These are phyloP conservation scores for Acanthurus lineatus DNA, from an alignment of 2,797 vertebrate species.

Conservation along the genomic window DNA sequence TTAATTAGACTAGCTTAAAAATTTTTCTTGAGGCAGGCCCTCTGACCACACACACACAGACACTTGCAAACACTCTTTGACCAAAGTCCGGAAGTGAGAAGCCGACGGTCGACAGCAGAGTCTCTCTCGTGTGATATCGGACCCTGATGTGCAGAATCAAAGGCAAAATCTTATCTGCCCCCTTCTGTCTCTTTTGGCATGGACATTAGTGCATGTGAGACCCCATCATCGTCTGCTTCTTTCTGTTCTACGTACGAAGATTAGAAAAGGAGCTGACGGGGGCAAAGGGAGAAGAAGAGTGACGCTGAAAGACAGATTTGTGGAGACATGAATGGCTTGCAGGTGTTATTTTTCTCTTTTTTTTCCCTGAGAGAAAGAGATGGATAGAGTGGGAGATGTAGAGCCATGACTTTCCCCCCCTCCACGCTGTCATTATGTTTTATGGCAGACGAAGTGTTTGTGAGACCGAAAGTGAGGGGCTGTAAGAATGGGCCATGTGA, in stretches of 20 bases:
- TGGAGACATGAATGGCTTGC: conserved; percentile 78
- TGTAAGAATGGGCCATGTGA: conserved; percentile 36
- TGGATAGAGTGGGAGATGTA: conserved; percentile 55
- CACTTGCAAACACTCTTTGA: conserved; percentile 13
- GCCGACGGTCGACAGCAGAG: conserved; percentile 9
- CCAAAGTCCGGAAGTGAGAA: conserved; percentile 20
- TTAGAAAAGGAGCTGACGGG: conserved; percentile 59
- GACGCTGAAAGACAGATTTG: conserved; percentile 67
- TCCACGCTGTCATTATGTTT: conserved; percentile 74
- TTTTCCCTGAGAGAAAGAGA: conserved; percentile 15
- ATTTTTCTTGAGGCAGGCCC: conserved; percentile 16
- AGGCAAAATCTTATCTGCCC: conserved; percentile 53
- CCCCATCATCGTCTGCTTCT: conserved; percentile 47
- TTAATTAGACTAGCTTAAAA: conserved; percentile 20
- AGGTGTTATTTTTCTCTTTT: conserved; percentile 68
- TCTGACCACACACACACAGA: not conserved
- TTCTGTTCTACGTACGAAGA: conserved; percentile 55
- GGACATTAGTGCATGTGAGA: conserved; percentile 60
- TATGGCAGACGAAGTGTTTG: conserved; percentile 64
- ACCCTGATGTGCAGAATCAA: conserved; percentile 58
- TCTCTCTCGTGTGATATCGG: conserved; percentile 43
- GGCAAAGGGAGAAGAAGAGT: conserved; percentile 27
- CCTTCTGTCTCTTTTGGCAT: conserved; percentile 48
- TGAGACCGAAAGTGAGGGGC: conserved; percentile 42
- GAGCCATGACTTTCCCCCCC: conserved; percentile 29